Evolutionary conservation across 2,797 vertebrate genomes (phyloP).

Genomic region (Pterois miles): DNA sequence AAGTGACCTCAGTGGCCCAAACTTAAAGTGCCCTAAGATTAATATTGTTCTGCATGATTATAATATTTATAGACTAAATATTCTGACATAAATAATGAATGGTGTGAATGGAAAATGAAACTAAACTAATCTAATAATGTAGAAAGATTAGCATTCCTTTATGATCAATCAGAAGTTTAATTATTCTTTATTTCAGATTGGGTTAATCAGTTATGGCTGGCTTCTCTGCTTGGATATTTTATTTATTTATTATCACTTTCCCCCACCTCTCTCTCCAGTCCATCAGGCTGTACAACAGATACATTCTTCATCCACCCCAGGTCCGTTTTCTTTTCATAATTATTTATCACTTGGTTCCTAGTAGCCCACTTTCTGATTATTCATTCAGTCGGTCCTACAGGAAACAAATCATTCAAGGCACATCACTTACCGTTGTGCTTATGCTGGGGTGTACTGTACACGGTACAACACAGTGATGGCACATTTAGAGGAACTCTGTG

Average conservation of each 20-base stretch:
- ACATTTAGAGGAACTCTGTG: neutral
- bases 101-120: neutral
- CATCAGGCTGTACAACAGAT: neutral
- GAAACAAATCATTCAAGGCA: conserved; percentile 35
- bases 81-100: conserved; percentile 27
- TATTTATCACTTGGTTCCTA: conserved; percentile 18
- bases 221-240: neutral
- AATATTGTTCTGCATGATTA: neutral
- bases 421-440: conserved; percentile 44
- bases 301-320: conserved; percentile 17
- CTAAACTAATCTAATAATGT: conserved; percentile 15
- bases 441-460: neutral
- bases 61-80: conserved; percentile 11
- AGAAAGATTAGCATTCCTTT: conserved; percentile 7
- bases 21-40: neutral
- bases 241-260: conserved; percentile 25
- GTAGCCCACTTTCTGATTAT: conserved; percentile 22
- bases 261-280: conserved; percentile 3
- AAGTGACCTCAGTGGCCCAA: neutral
- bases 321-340: neutral
- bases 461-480: neutral
- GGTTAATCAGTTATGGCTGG: conserved; percentile 3
- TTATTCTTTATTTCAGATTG: conserved; percentile 12
- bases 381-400: conserved; percentile 39
- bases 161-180: conserved; percentile 9